Base-by-base conservation (phyloP, 1,140 invertebrate species). In the Lanistes nyassanus region DNA sequence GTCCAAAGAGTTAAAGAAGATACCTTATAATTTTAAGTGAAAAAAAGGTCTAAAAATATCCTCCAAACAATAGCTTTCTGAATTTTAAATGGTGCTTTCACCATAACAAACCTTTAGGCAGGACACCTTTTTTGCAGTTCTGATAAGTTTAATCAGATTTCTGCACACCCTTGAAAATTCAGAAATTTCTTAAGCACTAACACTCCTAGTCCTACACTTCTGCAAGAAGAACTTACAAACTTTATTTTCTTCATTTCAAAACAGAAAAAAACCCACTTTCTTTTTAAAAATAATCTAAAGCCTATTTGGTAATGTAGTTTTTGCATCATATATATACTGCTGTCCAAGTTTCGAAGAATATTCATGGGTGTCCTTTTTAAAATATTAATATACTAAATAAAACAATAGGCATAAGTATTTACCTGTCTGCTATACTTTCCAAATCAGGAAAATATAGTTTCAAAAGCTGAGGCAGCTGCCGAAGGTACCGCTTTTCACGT, bases 391-490 rank as follows among this genome's bases (percentile, higher is more conserved):
- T 23, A 37, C n/a, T 26, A 34, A 53, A 26, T 26, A 68, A 68
- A 68, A 47, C 21, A 68, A 6, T 47, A 21, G 58, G 9, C 11
- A 65, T 31, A 6, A 9, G n/a, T 21, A 65, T 65, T 90, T 89
- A 94, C 94, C 93, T 92, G 85, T 94, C 93, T 84, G 91, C 92
- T 72, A 96, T 90, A 78, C 92, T 93, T 76, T 93, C 92, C 67
- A 95, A 91, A 85, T 95, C 94, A 7, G 96, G 95, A 83, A 96
- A 92, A 82, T 97, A 92, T 88, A 95, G 94, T 80, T 94, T 92
- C 74, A 97, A 88, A 68, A 96, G 92, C 82, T 94, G 92, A 2
- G 95, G 94, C 77, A 97, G 90, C 87, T 94, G 91, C 82, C 94
- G 93, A 87, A 97, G 91, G 88, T 95, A 97, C 55, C 93, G 92